Conservation (phyloP, 2,888 invertebrate species). For the Ophion costatus region DNA sequence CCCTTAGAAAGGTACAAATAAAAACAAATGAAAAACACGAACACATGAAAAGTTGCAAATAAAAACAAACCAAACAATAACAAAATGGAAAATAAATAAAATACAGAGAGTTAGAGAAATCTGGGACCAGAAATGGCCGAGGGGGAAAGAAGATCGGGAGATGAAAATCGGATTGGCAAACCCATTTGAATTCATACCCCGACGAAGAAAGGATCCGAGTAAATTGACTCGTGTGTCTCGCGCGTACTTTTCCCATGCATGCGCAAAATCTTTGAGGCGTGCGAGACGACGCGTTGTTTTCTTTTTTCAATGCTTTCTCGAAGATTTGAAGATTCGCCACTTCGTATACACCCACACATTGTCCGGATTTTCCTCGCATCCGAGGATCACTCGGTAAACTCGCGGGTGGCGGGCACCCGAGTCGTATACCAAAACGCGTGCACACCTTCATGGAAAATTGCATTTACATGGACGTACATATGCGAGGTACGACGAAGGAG, state of each 20-base stretch:
- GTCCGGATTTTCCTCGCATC: neutral
- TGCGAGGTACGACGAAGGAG: constrained; percentile 60
- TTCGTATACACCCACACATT: constrained; percentile 1
- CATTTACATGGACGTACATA: neutral
- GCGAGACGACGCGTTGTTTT: neutral
- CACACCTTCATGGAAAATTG: neutral
- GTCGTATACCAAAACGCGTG: constrained; percentile 26
- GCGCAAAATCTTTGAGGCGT: constrained; percentile 27
- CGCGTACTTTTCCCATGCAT: constrained; percentile 24
- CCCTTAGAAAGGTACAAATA: neutral
- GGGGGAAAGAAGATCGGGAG: constrained; percentile 47
- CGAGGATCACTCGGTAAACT: constrained; percentile 5
- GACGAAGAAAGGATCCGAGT: constrained; percentile 14
- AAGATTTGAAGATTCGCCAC: constrained; percentile 27
- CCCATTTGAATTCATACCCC: constrained; percentile 76
- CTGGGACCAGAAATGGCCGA: constrained; percentile 5
- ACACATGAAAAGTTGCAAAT: too few species aligned
- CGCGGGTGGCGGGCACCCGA: constrained; percentile 8
- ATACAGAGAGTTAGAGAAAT: neutral
- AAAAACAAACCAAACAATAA: too few species aligned
- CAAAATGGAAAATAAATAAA: neutral
- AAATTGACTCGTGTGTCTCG: constrained; percentile 52
- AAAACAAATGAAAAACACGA: neutral
- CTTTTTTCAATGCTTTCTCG: constrained; percentile 20
- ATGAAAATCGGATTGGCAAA: constrained; percentile 72